Evolutionary conservation across 2,113 vertebrate species (phyloP).

Genomic region (Callithrix jacchus): DNA sequence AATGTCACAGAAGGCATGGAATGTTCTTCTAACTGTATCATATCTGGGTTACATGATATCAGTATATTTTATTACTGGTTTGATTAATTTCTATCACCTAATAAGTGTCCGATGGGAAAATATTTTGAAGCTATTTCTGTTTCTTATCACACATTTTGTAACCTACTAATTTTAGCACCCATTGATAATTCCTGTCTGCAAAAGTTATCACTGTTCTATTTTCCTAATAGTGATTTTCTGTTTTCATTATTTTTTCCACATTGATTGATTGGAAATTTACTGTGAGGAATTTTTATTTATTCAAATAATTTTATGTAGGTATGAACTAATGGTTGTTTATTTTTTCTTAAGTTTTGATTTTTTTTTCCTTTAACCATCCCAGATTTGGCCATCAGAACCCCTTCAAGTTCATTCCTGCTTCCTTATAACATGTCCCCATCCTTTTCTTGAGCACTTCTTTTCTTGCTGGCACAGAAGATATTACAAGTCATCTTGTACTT

Average conservation of each 20-base stretch:
- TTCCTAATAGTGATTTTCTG: neutral
- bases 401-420: neutral
- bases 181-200: neutral
- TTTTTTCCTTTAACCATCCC: neutral
- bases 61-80: neutral
- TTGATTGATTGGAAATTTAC: neutral
- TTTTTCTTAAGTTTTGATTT: neutral
- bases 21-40: neutral
- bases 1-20: neutral
- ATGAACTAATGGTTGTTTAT: neutral
- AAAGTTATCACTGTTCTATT: neutral
- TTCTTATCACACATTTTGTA: neutral
- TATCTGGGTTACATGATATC: neutral
- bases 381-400: neutral
- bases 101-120: neutral
- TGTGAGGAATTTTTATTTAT: neutral
- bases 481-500: neutral
- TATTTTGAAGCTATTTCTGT: neutral
- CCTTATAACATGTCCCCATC: neutral
- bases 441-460: neutral
- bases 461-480: neutral
- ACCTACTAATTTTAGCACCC: neutral
- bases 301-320: neutral
- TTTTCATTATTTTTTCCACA: neutral
- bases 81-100: neutral